Conservation (phyloP, 30 jellyfish, hydroid and myxozoan species). For the Aurelia aurita region DNA sequence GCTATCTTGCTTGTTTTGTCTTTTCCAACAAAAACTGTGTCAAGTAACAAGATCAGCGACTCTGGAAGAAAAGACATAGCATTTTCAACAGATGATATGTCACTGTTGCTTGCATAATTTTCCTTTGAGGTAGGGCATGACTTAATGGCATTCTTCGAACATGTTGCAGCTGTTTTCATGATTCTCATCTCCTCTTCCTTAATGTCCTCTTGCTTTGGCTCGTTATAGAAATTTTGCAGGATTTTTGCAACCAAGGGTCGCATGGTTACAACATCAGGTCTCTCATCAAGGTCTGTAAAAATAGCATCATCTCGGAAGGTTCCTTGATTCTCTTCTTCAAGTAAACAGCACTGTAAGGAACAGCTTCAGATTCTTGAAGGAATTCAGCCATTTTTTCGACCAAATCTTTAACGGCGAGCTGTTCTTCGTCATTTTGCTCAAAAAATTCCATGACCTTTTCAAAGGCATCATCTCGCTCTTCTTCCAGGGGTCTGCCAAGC, state of each 20-base stretch:
- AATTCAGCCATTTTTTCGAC: constrained; percentile 51
- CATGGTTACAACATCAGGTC: constrained; percentile 52
- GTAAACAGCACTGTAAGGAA: constrained; percentile 34
- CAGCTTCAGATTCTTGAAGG: constrained; percentile 28
- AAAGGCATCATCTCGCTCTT: constrained; percentile 36
- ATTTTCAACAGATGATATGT: constrained; percentile 27
- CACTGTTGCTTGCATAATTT: constrained; percentile 35
- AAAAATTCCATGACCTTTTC: constrained; percentile 48
- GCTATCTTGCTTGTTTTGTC: constrained; percentile 41
- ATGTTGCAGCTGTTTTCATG: too few species aligned
- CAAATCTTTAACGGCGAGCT: constrained; percentile 55
- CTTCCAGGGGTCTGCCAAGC: constrained; percentile 54
- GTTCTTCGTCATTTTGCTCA: constrained; percentile 60
- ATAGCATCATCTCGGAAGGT: constrained; percentile 57
- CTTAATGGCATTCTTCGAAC: constrained; percentile 29
- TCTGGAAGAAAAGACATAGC: constrained; percentile 42
- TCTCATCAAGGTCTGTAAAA: constrained; percentile 41
- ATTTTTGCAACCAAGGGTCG: constrained; percentile 44
- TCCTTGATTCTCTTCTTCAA: constrained; percentile 57
- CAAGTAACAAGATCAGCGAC: constrained; percentile 52
- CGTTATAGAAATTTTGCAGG: constrained; percentile 40
- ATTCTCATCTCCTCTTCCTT: constrained; percentile 48
- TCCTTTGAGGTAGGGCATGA: constrained; percentile 42
- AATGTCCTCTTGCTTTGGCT: constrained; percentile 42
- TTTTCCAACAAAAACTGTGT: constrained; percentile 36